A percentile compares a stretch with the other conserved stretches of the same genome.
Conservation (phyloP, 1,140 invertebrate species). For the Helicorthomorpha holstii region DNA sequence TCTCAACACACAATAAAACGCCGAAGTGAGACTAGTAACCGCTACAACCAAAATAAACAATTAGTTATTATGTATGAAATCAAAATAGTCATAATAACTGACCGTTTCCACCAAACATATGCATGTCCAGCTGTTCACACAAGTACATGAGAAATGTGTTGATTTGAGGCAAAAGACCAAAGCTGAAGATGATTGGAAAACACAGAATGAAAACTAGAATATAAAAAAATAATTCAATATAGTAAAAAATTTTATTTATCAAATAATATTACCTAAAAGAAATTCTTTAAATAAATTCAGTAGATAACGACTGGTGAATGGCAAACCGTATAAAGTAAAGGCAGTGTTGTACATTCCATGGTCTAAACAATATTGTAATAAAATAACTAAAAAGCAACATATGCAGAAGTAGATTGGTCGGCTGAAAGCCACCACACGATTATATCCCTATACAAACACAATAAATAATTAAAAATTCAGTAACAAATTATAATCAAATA, state of each 20-base stretch:
- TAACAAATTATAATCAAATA: background rate
- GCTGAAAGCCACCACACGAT: conserved; percentile 80
- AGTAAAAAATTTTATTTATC: background rate
- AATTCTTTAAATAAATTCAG: conserved; percentile 50
- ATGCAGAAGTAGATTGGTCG: conserved; percentile 91
- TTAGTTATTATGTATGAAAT: background rate
- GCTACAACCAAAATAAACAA: conserved; percentile 30
- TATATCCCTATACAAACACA: conserved; percentile 52
- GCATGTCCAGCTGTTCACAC: conserved; percentile 68
- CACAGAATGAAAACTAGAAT: conserved; percentile 55
- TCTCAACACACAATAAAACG: conserved; percentile 64
- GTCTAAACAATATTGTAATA: conserved; percentile 39
- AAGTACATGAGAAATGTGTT: conserved; percentile 44
- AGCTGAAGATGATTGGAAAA: conserved; percentile 82
- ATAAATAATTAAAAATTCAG: conserved; percentile 2
- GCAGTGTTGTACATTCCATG: conserved; percentile 23
- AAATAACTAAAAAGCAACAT: conserved; percentile 52
- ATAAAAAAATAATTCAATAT: conserved; percentile 8
- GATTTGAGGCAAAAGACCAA: conserved; percentile 89
- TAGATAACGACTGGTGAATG: conserved; percentile 46
- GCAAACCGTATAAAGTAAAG: conserved; percentile 52
- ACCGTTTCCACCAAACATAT: conserved; percentile 86
- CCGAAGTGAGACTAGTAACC: conserved; percentile 67
- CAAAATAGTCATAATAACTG: conserved; percentile 10
- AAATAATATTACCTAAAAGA: conserved; percentile 28